Conservation (phyloP, 2,113 vertebrate genomes). For the Dromiciops gliroides region DNA sequence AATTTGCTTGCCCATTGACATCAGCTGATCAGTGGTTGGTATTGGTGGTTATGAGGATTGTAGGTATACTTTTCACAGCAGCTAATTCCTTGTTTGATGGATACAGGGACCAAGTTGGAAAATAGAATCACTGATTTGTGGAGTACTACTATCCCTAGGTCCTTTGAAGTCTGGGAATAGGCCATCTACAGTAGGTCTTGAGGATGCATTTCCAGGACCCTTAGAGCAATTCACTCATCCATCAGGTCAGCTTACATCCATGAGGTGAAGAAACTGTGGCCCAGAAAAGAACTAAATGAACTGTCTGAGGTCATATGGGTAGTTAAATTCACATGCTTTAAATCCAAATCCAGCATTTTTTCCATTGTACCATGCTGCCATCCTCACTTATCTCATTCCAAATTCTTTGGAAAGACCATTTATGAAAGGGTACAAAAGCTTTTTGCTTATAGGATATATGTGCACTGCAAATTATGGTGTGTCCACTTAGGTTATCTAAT, state of each 20-base stretch:
- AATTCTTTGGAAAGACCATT: background rate
- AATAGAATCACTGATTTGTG: background rate
- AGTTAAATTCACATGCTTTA: too few relatives aligned
- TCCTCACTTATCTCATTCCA: background rate
- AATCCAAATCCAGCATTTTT: too few relatives aligned
- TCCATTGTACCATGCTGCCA: background rate
- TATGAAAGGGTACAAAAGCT: background rate
- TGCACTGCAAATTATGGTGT: background rate
- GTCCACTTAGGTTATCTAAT: background rate
- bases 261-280: background rate
- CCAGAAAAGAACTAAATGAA: background rate
- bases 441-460: background rate
- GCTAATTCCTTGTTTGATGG: background rate
- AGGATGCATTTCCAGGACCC: background rate
- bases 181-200: background rate
- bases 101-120: background rate
- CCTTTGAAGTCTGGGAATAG: background rate
- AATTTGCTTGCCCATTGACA: background rate
- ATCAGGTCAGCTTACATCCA: background rate
- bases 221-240: background rate
- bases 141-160: background rate
- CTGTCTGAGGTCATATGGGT: background rate
- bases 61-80: background rate
- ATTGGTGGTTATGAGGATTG: background rate
- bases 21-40: background rate